Base-by-base conservation (phyloP, 37 sponge, comb jelly and placozoan species). In the Bolinopsis microptera region DNA sequence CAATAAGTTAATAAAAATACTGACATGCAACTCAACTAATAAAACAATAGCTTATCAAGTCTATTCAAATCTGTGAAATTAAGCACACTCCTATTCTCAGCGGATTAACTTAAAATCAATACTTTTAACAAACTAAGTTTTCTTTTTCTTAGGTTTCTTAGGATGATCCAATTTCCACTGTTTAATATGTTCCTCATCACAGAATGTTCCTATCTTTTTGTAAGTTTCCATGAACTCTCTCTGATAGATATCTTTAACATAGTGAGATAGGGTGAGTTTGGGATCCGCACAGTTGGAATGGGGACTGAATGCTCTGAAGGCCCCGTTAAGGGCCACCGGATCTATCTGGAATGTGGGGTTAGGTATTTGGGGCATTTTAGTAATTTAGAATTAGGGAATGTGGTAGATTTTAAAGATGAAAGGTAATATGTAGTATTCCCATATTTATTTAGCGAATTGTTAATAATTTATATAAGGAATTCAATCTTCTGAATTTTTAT, bases 191-290 rank as follows among this genome's bases (percentile, higher is more conserved):
- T 21, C 25, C 26, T 41, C 41, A 34, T 86, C 90, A 86, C 90
- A 86, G 31, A 86, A 86, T 38, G 48, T 35, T 0, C 61, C 90
- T 0, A 1, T 86, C 1, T 38, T 39, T 48, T 26, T 39, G 61
- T 40, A 39, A 24, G 26, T 36, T 30, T 28, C 26, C 90, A 86
- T 86, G 30, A 41, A 86, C n/a, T 24, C 26, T 39, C n/a, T 38
- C 61, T 41, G 41, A 16, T 41, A 36, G 48, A 36, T 48, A n/a
- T 86, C 35, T 25, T 86, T 86, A 1, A 86, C 90, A 48, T 86
- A 86, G 48, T 86, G 90, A 18, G 36, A 3, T 2, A 86, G 61
- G n/a, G 90, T 34, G 22, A 86, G 9, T 9, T 86, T 13, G 0
- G 90, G 41, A 48, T 86, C 90, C 26, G 34, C n/a, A 48, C 90